Base-by-base conservation (phyloP, 2,113 vertebrate genomes). In the Rhinoderma darwinii region DNA sequence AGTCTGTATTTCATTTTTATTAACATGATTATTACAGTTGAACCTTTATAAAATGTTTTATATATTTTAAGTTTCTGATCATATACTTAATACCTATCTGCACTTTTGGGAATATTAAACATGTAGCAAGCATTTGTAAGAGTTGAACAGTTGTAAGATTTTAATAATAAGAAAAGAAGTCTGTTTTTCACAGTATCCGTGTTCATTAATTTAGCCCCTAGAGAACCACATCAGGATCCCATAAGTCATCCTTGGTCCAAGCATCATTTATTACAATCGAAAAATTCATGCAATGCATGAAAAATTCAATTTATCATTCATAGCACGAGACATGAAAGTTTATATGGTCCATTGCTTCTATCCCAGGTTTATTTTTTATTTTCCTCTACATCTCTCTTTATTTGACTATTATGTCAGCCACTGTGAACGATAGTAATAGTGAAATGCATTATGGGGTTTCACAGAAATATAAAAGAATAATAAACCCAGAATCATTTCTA, bases 221-320 rank as follows among this genome's bases (percentile, higher is more conserved):
- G 50, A 74, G 35, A 56, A 50, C 22, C 18, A 56, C 54, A 75
- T 41, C 25, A 74, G 43, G 39, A 43, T 76, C 51, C 37, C 37
- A 75, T 84, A 84, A 77, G 54, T 47, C 39, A 63, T 76, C 18
- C 54, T 59, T 84, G 73, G 39, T 47, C 70, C 73, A 44, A 85
- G 73, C 18, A 35, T n/a, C 51, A 77, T 73, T 84, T 76, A 61
- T 75, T 84, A 84, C 44, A 84, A 76, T 59, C 14, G 47, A 63
- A 72, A 39, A 32, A 43, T 41, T 61, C 72, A 77, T 39, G 66
- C 27, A 63, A 76, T 76, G 56, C 54, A 76, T 37, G 39, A 37
- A 84, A 59, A 84, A 84, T 84, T 41, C 54, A 75, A 84, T 84
- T 73, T 43, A 84, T 84, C 72, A 75, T 84, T 84, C 70, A 59